Percentiles rank a stretch among this genome's conserved stretches.
These are phyloP conservation scores for Zeus faber DNA, from an alignment of 2,113 vertebrate genomes.

Conservation along the genomic window DNA sequence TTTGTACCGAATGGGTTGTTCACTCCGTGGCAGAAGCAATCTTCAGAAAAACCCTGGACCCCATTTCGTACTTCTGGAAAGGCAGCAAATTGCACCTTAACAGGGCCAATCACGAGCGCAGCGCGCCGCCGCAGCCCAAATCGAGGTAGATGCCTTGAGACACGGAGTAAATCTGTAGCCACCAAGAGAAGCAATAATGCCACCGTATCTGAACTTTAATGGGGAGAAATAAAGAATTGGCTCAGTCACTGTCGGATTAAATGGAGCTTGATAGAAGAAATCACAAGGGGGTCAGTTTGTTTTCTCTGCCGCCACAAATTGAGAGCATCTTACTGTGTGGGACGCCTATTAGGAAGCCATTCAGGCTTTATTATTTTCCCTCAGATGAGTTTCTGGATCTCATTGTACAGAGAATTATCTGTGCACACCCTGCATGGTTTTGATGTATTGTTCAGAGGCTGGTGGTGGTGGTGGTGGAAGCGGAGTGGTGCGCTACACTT, in stretches of 20 bases:
- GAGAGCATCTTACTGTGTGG: slow-evolving; percentile 2
- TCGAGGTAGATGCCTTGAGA: slow-evolving; percentile 28
- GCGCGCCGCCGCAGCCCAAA: slow-evolving; percentile 10
- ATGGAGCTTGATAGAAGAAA: slow-evolving; percentile 21
- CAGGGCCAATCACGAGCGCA: slow-evolving; percentile 30
- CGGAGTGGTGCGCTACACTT: slow-evolving; percentile 38
- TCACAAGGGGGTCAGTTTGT: slow-evolving; percentile 17
- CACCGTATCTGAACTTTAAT: slow-evolving; percentile 26
- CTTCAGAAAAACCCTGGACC: slow-evolving; percentile 25
- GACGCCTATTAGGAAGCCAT: slow-evolving; percentile 29
- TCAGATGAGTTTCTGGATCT: slow-evolving; percentile 31
- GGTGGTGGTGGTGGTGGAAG: no score
- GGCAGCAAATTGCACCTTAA: slow-evolving; percentile 54
- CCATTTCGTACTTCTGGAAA: slow-evolving; percentile 24
- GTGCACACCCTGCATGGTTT: slow-evolving; percentile 27
- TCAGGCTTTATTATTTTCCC: slow-evolving; percentile 19
- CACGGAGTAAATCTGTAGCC: slow-evolving; percentile 23
- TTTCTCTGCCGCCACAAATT: slow-evolving; percentile 6
- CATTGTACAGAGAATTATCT: slow-evolving; percentile 15
- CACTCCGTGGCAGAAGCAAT: slow-evolving; percentile 16
- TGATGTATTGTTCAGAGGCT: slow-evolving; percentile 22
- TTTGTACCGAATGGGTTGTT: slow-evolving; percentile 10
- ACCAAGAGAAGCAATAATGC: slow-evolving; percentile 33
- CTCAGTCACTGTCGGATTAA: slow-evolving; percentile 24
- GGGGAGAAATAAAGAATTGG: slow-evolving; percentile 37